Conservation (phyloP, 64 coral and sea anemone genomes). For the Montipora capricornis region DNA sequence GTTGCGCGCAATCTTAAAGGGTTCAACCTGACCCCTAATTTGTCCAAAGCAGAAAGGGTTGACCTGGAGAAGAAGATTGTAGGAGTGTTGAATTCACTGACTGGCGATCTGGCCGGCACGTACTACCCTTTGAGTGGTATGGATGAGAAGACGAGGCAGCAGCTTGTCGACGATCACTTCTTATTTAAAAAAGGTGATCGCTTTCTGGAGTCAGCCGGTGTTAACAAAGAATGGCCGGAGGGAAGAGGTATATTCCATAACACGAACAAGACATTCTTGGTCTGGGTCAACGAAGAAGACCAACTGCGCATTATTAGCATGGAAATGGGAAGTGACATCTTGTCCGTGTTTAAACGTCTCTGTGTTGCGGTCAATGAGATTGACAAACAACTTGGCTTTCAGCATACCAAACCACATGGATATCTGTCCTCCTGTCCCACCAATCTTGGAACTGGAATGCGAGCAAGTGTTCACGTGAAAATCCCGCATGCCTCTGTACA, state of each 20-base stretch:
- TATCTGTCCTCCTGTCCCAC: constrained; percentile 89
- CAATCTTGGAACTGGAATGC: constrained; percentile 95
- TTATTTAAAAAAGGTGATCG: constrained; percentile 96
- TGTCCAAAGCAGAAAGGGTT: constrained; percentile 49
- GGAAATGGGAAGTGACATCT: constrained; percentile 90
- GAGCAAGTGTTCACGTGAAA: constrained; percentile 94
- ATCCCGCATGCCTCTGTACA: constrained; percentile 82
- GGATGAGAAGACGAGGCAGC: constrained; percentile 82
- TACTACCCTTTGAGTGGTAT: constrained; percentile 89
- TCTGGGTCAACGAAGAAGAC: constrained; percentile 97
- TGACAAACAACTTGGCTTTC: constrained; percentile 74
- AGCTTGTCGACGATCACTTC: constrained; percentile 92
- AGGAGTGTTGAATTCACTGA: constrained; percentile 49
- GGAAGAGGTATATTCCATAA: constrained; percentile 96
- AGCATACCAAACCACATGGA: constrained; percentile 68
- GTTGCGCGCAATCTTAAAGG: constrained; percentile 77
- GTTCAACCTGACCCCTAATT: constrained; percentile 50
- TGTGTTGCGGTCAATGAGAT: constrained; percentile 84
- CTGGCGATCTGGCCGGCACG: constrained; percentile 36
- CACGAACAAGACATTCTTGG: constrained; percentile 88
- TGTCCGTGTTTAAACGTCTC: constrained; percentile 79
- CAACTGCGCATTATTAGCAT: constrained; percentile 97
- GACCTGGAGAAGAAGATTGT: constrained; percentile 67
- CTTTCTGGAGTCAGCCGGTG: constrained; percentile 91
- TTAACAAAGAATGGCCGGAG: constrained; percentile 90